These are phyloP conservation scores for Poeciliopsis paucimaculata DNA, from an alignment of 2,797 vertebrate species.

Conservation along the genomic window DNA sequence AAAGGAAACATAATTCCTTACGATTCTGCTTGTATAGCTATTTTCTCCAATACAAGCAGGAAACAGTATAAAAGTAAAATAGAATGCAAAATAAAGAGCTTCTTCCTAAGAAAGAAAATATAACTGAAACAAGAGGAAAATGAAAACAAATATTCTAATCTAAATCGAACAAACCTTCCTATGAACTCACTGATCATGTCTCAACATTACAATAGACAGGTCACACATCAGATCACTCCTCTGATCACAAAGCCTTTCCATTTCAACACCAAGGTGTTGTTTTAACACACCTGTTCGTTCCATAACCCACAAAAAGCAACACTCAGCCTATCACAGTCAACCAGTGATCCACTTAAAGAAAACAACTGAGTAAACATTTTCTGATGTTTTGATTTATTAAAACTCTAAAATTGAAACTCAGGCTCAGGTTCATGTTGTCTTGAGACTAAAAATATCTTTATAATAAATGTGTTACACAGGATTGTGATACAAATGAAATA, in stretches of 20 bases:
- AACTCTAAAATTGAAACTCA: background rate
- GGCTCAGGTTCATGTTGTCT: background rate
- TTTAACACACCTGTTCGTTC: background rate
- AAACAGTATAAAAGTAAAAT: background rate
- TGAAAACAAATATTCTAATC: background rate
- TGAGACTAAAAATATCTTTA: background rate
- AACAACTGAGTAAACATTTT: too few species aligned
- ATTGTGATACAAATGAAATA: too few species aligned
- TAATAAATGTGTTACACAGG: background rate
- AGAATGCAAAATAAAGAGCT: background rate
- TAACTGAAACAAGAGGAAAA: background rate
- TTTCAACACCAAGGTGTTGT: background rate
- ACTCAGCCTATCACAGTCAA: background rate
- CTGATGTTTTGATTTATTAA: background rate
- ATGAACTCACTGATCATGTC: background rate
- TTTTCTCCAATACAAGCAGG: background rate
- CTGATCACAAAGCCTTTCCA: background rate
- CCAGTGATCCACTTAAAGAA: background rate
- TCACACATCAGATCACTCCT: too few species aligned
- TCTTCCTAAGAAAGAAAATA: background rate
- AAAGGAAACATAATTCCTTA: constrained; percentile 11
- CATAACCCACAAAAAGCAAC: background rate
- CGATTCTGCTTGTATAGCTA: background rate
- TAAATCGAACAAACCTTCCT: background rate
- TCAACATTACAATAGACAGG: background rate